phyloP scores from a whole-genome alignment of 2,797 vertebrate genomes.

The Heliangelus exortis region DNA sequence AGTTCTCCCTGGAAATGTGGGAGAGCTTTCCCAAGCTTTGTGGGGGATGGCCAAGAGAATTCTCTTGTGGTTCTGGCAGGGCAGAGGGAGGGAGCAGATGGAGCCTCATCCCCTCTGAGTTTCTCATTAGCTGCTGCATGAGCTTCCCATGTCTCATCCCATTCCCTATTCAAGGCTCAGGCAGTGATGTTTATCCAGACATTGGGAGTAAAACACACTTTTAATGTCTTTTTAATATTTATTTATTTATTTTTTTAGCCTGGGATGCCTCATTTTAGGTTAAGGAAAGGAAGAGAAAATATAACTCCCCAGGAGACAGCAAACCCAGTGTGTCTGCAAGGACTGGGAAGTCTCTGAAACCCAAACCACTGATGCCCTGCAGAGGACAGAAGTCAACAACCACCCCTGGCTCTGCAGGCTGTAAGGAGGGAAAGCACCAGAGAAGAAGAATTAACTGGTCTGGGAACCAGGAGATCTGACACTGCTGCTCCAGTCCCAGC shows the following conservation, averaged over 20 bases:
- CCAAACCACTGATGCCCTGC: fast-evolving
- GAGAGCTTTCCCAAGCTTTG: background rate
- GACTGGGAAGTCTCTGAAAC: background rate
- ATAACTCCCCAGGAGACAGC: slow-evolving; percentile 29
- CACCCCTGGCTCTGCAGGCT: background rate
- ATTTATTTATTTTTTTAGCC: background rate
- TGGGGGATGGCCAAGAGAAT: background rate
- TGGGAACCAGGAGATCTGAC: background rate
- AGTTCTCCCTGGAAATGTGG: background rate
- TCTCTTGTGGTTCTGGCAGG: background rate
- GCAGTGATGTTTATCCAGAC: slow-evolving; percentile 45
- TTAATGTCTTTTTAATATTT: background rate
- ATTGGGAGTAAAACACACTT: background rate
- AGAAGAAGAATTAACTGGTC: background rate
- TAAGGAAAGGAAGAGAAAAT: slow-evolving; percentile 43
- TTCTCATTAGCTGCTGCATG: background rate
- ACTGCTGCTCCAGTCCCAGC: background rate
- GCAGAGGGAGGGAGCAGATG: background rate
- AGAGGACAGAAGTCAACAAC: background rate
- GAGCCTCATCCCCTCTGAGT: background rate
- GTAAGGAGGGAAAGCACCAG: background rate
- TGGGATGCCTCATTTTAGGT: slow-evolving; percentile 40
- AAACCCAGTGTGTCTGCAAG: background rate
- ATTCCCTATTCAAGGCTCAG: background rate
- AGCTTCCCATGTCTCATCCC: background rate